Evolutionary conservation across 2,797 vertebrate species (phyloP).

Genomic region (Arrhamphus sclerolepis): DNA sequence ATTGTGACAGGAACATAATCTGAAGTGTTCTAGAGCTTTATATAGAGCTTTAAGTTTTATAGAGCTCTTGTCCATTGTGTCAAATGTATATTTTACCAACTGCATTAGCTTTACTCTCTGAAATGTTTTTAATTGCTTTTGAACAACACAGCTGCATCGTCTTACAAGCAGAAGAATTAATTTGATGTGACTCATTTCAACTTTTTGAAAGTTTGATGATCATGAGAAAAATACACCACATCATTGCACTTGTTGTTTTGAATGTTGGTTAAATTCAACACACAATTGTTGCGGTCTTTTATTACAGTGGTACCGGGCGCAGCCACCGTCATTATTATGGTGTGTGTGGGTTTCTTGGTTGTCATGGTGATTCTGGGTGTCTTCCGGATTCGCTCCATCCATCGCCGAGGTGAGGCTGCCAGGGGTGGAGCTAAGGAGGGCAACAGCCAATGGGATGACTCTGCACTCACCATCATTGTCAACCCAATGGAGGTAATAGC

Average conservation of each 20-base stretch:
- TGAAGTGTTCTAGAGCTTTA: too few relatives aligned
- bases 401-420: slow-evolving; percentile 83
- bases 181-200: too few relatives aligned
- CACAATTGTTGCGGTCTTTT: slow-evolving; percentile 5
- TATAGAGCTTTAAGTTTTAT: too few relatives aligned
- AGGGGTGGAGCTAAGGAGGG: slow-evolving; percentile 84
- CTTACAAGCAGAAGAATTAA: too few relatives aligned
- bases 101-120: background rate
- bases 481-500: slow-evolving; percentile 97
- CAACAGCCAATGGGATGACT: slow-evolving; percentile 94
- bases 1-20: too few relatives aligned
- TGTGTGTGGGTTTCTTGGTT: slow-evolving; percentile 96
- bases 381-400: slow-evolving; percentile 95
- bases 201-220: too few relatives aligned
- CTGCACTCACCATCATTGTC: slow-evolving; percentile 96
- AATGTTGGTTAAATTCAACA: too few relatives aligned
- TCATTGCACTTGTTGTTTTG: too few relatives aligned
- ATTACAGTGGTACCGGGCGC: slow-evolving; percentile 91
- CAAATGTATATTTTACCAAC: background rate
- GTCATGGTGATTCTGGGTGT: slow-evolving; percentile 97
- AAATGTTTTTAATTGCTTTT: background rate
- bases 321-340: slow-evolving; percentile 97
- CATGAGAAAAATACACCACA: too few relatives aligned
- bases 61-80: background rate
- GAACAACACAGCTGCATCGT: too few relatives aligned